Conservation (phyloP, 2,113 vertebrate species). For the Alexandromys fortis region DNA sequence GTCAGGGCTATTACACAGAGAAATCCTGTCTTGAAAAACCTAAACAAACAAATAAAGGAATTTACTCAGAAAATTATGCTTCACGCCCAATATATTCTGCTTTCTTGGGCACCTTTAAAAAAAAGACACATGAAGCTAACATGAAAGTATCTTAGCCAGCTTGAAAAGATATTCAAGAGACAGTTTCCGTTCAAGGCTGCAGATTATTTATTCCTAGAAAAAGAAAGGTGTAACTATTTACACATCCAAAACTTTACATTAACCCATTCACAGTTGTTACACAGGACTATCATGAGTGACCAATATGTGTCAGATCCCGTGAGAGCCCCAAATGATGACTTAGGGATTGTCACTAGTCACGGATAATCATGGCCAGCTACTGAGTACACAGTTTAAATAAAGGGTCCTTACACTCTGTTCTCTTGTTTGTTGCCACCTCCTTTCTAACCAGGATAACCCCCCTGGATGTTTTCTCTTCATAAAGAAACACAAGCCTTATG, state of each 20-base stretch:
- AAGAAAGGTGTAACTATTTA: neutral
- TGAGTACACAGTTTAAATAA: slow-evolving; percentile 63
- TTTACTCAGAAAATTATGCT: slow-evolving; percentile 16
- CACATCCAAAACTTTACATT: neutral
- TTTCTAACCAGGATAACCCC: neutral
- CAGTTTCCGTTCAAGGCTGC: neutral
- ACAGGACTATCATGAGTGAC: neutral
- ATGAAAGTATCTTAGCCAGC: neutral
- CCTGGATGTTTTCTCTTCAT: neutral
- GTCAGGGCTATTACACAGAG: no score
- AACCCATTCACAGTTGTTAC: neutral
- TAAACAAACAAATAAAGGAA: neutral
- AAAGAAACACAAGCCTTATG: neutral
- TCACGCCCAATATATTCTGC: neutral
- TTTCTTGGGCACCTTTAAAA: neutral
- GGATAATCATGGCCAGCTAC: slow-evolving; percentile 35
- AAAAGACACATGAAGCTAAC: neutral
- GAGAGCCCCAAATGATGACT: neutral
- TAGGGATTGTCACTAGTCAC: neutral
- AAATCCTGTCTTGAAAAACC: neutral
- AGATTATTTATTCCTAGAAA: neutral
- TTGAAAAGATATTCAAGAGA: neutral
- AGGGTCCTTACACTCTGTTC: slow-evolving; percentile 45
- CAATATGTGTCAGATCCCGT: no score
- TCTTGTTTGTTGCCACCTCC: neutral